Base-by-base conservation (phyloP, 2,797 vertebrate genomes). In the Netta rufina region DNA sequence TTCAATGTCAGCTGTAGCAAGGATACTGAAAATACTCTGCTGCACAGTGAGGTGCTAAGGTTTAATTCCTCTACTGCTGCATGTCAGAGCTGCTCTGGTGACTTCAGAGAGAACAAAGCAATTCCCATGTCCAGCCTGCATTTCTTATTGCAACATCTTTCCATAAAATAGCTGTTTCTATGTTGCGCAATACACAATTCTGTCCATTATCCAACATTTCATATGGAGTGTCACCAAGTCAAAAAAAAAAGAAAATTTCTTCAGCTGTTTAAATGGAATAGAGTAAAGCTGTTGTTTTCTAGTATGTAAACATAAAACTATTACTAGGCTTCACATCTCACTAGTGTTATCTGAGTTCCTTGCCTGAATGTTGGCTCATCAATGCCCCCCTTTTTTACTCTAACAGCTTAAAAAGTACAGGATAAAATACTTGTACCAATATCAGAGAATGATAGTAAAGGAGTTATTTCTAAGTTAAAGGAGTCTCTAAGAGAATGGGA, bases 401-500 rank as follows among this genome's bases (percentile, higher is more conserved):
- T 9, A 43, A 36, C 8, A 22, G 27, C 14, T 33, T 9, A 32
- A 78, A 83, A 0, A 62, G 43, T 1, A 43, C 16, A 18, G 22
- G 10, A 30, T 4, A n/a, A 83, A 69, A 38, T 4, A 12, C 5
- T 58, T 62, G 33, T 39, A 53, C 18, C 4, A 3, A 8, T 19
- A 11, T 10, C 27, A 53, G 47, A 71, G 32, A 15, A 71, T 2
- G 2, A 2, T 20, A n/a, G 9, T 8, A 32, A 45, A 92, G n/a
- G 47, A n/a, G 22, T 36, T 58, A 33, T 11, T 32, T 49, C 72
- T 38, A 19, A 5, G 3, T 12, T 49, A 28, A 58, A 75, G 28
- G 43, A 47, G 30, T 19, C 30, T 49, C 32, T 36, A 4, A 1
- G 32, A 65, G 71, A 90, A 21, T 0, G 0, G 2, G 41, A 6